These are phyloP conservation scores for Leptothorax acervorum DNA, from an alignment of 2,888 invertebrate species.

Conservation along the genomic window DNA sequence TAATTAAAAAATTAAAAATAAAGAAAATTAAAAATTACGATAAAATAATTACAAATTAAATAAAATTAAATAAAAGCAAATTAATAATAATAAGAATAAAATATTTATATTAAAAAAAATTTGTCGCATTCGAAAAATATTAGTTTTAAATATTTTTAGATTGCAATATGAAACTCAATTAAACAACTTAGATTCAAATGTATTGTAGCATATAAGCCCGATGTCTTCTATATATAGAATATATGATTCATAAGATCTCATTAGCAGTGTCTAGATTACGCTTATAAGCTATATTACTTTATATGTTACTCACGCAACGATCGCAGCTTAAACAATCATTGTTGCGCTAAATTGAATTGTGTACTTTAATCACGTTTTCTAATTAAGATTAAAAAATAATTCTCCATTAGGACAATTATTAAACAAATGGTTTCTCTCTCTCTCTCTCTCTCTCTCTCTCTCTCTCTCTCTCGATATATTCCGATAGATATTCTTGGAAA, in stretches of 20 bases:
- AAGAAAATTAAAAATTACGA: neutral
- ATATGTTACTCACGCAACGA: conserved; percentile 15
- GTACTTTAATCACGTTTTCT: neutral
- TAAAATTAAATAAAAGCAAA: neutral
- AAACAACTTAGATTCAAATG: neutral
- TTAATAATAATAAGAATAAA: neutral
- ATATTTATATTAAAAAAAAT: neutral
- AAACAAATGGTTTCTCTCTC: neutral
- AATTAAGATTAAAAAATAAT: conserved; percentile 7
- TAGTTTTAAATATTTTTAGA: neutral
- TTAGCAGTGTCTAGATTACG: conserved; percentile 23
- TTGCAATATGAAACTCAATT: neutral
- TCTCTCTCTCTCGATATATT: too few species aligned
- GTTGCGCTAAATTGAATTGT: neutral
- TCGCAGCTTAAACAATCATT: neutral
- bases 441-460: too few species aligned
- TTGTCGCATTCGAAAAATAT: neutral
- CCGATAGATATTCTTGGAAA: neutral
- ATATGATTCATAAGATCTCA: conserved; percentile 31
- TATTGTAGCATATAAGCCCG: neutral
- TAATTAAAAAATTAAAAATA: neutral
- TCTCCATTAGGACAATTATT: neutral
- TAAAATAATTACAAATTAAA: too few species aligned
- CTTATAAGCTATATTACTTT: conserved; percentile 8
- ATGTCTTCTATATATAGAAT: conserved; percentile 21